Base-by-base conservation (phyloP, 2,797 vertebrate species). In the Petrocephalus sullivani region DNA sequence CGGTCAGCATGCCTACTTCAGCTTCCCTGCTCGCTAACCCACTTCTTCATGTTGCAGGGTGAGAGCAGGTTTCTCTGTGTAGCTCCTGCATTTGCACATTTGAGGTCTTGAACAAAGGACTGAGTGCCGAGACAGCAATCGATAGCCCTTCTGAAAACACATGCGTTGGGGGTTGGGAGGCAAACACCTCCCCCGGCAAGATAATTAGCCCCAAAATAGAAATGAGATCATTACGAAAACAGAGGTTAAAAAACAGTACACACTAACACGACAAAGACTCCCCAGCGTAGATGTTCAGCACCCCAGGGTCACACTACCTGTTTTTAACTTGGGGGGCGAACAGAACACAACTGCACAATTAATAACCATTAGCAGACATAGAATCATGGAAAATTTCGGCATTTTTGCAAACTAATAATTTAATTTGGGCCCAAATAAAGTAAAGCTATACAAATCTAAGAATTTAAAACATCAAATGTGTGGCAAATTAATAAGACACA, bases 131-230 rank as follows among this genome's bases (percentile, higher is more conserved):
- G 33, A 21, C 19, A 14, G 37, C 49, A 53, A n/a, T 23, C 46
- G n/a, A 49, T 53, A 28, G 81, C 81, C 51, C 53, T 28, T 28
- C 46, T 54, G 51, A 51, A 83, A 54, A 54, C 37, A 78, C 16
- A 78, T 0, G 12, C 4, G 71, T 46, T 16, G 37, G 71, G 21
- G 61, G 16, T 14, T 0, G 37, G 71, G 41, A 41, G 71, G 71
- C 14, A 67, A 46, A 46, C 71, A 78, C 71, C 37, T 78, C 71
- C 41, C 37, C 41, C 7, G 6, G 71, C 41, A 49, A 78, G 28
- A 78, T 78, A 78, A 78, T 78, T 78, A 78, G 41, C 41, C 41
- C 41, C 41, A 78, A 78, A 78, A 78, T 78, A 78, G 41, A 78
- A 78, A 49, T 19, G 71, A 78, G 37, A 49, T 41, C 71, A 41